Percentiles rank a stretch among this genome's conserved stretches.
Conservation (phyloP, 2,113 vertebrate genomes). For the Oryzias curvinotus region DNA sequence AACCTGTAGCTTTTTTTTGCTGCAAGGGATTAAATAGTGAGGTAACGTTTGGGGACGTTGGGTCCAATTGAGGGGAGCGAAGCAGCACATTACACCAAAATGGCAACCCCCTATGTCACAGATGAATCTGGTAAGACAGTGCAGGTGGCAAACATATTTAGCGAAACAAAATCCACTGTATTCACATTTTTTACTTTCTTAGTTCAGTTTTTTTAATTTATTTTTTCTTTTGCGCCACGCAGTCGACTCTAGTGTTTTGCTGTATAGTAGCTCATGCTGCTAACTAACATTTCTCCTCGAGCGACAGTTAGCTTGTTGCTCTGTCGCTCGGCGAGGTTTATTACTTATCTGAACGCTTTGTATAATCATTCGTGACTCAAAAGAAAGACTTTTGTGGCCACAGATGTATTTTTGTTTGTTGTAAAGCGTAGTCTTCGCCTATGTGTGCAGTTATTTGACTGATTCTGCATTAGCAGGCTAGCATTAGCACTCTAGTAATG, state of each 20-base stretch:
- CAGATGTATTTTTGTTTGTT: no score
- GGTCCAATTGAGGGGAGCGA: constrained; percentile 58
- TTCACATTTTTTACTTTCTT: fast-evolving
- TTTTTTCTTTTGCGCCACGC: not conserved
- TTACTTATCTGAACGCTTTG: not conserved
- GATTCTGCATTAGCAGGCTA: constrained; percentile 1
- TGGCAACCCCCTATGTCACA: constrained; percentile 95
- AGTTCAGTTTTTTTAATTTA: fast-evolving
- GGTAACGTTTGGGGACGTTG: not conserved
- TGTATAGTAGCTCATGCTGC: constrained; percentile 17
- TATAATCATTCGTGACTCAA: no score
- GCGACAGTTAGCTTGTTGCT: constrained; percentile 36
- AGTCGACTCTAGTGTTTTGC: not conserved
- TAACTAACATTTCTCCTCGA: not conserved
- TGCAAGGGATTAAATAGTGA: not conserved
- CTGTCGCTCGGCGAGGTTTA: constrained; percentile 1
- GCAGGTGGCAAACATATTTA: constrained; percentile 33
- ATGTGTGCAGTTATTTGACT: not conserved
- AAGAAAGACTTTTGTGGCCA: fast-evolving
- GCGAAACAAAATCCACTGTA: not conserved
- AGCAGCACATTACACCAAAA: constrained; percentile 75
- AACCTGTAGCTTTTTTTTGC: not conserved
- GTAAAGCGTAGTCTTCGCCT: not conserved
- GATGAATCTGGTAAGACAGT: constrained; percentile 89
- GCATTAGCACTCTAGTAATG: not conserved